phyloP scores from a whole-genome alignment of 2,888 invertebrate species.

The Chloroclystis v-ata region DNA sequence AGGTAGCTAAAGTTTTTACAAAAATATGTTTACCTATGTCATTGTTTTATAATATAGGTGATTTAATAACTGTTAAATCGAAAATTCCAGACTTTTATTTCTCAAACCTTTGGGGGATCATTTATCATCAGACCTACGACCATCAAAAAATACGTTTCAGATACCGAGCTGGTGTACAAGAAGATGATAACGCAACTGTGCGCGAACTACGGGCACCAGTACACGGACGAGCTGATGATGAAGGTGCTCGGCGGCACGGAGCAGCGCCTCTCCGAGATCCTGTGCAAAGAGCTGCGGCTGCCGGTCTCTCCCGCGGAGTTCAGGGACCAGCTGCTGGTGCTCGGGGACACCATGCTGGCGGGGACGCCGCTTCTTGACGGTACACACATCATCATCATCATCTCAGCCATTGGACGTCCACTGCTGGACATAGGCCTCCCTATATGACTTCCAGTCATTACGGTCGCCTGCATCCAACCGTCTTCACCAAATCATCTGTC shows the following conservation, averaged over 20 bases:
- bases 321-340: conserved; percentile 75
- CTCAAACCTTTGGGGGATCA: no score
- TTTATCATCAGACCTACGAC: no score
- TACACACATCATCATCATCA: conserved; percentile 53
- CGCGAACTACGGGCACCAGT: conserved; percentile 84
- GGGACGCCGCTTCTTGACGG: conserved; percentile 83
- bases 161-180: conserved; percentile 89
- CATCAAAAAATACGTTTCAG: conserved; percentile 77
- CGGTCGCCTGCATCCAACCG: no score
- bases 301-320: conserved; percentile 84
- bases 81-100: no score
- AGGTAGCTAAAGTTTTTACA: no score
- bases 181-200: conserved; percentile 84
- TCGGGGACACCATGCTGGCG: conserved; percentile 80
- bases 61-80: no score
- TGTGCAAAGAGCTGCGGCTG: conserved; percentile 82
- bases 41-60: no score
- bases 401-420: no score
- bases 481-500: no score
- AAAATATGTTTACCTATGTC: no score
- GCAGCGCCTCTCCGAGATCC: conserved; percentile 81
- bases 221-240: conserved; percentile 88
- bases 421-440: no score
- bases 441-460: no score
- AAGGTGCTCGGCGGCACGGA: conserved; percentile 87